Conservation (phyloP, 2,797 vertebrate genomes). For the Hydrophis major region DNA sequence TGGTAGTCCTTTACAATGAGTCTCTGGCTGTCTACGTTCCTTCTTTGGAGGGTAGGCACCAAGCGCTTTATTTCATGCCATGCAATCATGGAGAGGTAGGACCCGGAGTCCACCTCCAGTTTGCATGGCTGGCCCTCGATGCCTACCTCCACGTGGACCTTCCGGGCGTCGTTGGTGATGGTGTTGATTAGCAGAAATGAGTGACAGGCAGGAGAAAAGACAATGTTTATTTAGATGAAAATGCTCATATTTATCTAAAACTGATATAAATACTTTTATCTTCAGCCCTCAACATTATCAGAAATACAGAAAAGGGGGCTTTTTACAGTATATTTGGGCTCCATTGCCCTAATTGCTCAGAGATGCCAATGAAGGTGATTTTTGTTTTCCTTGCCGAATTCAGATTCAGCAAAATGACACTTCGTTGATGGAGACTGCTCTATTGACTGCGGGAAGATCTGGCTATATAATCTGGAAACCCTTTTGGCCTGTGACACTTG, state of each 20-base stretch:
- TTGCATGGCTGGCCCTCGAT: too few relatives aligned
- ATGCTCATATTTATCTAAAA: neutral
- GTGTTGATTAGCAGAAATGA: slow-evolving; percentile 2
- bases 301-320: neutral
- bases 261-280: neutral
- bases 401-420: neutral
- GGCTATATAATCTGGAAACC: neutral
- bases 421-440: neutral
- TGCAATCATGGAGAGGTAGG: too few relatives aligned
- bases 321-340: neutral
- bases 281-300: neutral
- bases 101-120: too few relatives aligned
- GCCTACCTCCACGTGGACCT: too few relatives aligned
- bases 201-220: neutral
- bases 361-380: neutral
- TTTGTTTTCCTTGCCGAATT: neutral
- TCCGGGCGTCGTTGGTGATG: neutral
- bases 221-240: slow-evolving; percentile 5
- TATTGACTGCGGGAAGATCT: neutral
- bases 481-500: neutral
- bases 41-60: too few relatives aligned
- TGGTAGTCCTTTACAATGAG: too few relatives aligned
- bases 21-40: too few relatives aligned
- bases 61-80: too few relatives aligned
- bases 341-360: neutral